Conservation (phyloP, 1,140 invertebrate species). For the Drosophila varians region DNA sequence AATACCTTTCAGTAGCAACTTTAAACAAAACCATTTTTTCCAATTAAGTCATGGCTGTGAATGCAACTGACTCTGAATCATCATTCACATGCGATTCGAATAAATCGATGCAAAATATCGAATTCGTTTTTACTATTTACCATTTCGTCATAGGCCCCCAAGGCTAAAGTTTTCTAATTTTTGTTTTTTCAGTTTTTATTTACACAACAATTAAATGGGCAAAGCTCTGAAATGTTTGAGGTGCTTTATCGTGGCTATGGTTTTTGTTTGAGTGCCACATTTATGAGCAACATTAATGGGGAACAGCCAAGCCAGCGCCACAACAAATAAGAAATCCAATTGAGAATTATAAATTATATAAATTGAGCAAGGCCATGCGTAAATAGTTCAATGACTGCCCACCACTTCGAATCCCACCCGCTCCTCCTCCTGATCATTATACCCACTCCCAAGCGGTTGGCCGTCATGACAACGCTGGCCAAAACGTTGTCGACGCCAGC, state of each 20-base stretch:
- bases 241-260: not conserved
- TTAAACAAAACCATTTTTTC: too few relatives aligned
- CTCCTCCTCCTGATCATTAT: not conserved
- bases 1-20: too few relatives aligned
- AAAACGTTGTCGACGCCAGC: slow-evolving; percentile 32
- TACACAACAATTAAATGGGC: slow-evolving; percentile 67
- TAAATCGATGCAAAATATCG: slow-evolving; percentile 46
- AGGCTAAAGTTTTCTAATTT: slow-evolving; percentile 14
- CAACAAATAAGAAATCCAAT: slow-evolving; percentile 31
- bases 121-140: slow-evolving; percentile 4
- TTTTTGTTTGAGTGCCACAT: slow-evolving; percentile 7
- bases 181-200: slow-evolving; percentile 43
- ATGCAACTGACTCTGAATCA: slow-evolving; percentile 31
- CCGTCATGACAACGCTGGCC: slow-evolving; percentile 47
- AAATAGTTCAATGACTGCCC: slow-evolving; percentile 76
- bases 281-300: slow-evolving; percentile 12
- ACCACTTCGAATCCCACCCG: not conserved
- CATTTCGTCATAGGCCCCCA: slow-evolving; percentile 36
- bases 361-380: slow-evolving; percentile 69
- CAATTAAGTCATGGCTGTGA: not conserved
- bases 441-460: slow-evolving; percentile 41
- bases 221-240: slow-evolving; percentile 49
- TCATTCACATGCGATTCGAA: slow-evolving; percentile 31
- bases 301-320: not conserved
- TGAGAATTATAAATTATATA: slow-evolving; percentile 54